Conservation (phyloP, 2,797 vertebrate species). For the Sciurus carolinensis region DNA sequence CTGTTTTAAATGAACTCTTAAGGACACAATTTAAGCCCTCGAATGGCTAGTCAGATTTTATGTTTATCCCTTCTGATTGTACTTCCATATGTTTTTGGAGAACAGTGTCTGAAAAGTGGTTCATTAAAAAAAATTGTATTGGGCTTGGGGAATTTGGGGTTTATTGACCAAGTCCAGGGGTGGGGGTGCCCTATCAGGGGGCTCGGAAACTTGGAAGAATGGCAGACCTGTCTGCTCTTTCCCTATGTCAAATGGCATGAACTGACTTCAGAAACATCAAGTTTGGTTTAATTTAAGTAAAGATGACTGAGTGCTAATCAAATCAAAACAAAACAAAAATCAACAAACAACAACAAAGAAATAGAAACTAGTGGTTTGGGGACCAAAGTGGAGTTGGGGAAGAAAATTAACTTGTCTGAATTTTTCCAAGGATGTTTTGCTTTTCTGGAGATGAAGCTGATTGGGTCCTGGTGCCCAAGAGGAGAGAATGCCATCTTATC, state of each 20-base stretch:
- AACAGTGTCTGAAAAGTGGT: slow-evolving; percentile 65
- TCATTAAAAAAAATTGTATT: slow-evolving; percentile 75
- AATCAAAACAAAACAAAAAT: not conserved
- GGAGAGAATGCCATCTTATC: not conserved
- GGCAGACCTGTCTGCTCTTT: slow-evolving; percentile 11
- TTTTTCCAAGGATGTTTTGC: not conserved
- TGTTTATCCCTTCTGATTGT: slow-evolving; percentile 77
- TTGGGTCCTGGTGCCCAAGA: not conserved
- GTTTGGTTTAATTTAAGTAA: slow-evolving; percentile 82
- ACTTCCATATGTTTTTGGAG: slow-evolving; percentile 74
- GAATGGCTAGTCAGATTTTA: slow-evolving; percentile 80
- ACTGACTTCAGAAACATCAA: slow-evolving; percentile 78
- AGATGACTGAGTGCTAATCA: slow-evolving; percentile 16
- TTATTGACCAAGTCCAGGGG: slow-evolving; percentile 74
- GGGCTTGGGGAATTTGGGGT: slow-evolving; percentile 69
- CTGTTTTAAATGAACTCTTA: slow-evolving; percentile 86
- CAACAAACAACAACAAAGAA: not conserved
- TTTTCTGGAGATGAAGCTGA: not conserved
- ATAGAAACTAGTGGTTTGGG: slow-evolving; percentile 33
- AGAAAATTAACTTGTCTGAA: slow-evolving; percentile 29
- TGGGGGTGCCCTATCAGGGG: not conserved
- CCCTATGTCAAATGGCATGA: not conserved
- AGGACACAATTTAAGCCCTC: slow-evolving; percentile 80
- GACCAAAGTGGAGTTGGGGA: not conserved
- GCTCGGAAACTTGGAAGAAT: slow-evolving; percentile 6